Evolutionary conservation across 92 coral and sea anemone genomes (phyloP), one percentile per base, ranked within the genome.

Genomic region (Scolanthus callimorphus): DNA sequence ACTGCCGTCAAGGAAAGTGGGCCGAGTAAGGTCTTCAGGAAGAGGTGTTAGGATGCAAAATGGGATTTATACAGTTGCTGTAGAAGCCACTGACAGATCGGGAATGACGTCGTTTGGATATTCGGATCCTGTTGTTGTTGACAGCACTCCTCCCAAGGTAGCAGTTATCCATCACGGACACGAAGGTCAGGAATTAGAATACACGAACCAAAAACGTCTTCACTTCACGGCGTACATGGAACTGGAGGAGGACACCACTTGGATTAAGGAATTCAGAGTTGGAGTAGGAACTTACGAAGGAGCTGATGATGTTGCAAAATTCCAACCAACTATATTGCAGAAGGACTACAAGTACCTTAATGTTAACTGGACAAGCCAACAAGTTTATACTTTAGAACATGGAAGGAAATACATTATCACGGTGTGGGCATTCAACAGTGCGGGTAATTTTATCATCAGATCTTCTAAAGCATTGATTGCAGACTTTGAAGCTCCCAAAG

Each of bases 11-110:
- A 79, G 64, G 41, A 24, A 39, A 15, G 88, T 62, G 6, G 97
- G 97, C 15, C 69, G 65, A 30, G 88, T 83, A 9, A 73, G 65
- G 29, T 52, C 54, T 60, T 68, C 74, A 15, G 91, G 91, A 10
- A 70, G 90, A 25, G 59, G 61, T 26, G 71, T 89, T 47, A 59
- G 63, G 6, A 57, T 89, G 73, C 55, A 66, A 27, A 84, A 89
- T 45, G 97, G 97, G 2, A 49, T 84, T 2, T 89, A 79, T 60
- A 65, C 91, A 25, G 91, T 80, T 24, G 73, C 65, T 11, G 78
- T 89, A 0, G 74, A 77, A 55, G 91, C 97, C 19, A 78, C 53
- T 11, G 97, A 89, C 60, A 70, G 72, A 55, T 81, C 97, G 25
- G 97, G 97, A 6, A 50, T 76, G 34, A 70, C 73, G 1, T 13